Evolutionary conservation across 2,113 vertebrate species (phyloP).

Genomic region (Opisthocomus hoazin): DNA sequence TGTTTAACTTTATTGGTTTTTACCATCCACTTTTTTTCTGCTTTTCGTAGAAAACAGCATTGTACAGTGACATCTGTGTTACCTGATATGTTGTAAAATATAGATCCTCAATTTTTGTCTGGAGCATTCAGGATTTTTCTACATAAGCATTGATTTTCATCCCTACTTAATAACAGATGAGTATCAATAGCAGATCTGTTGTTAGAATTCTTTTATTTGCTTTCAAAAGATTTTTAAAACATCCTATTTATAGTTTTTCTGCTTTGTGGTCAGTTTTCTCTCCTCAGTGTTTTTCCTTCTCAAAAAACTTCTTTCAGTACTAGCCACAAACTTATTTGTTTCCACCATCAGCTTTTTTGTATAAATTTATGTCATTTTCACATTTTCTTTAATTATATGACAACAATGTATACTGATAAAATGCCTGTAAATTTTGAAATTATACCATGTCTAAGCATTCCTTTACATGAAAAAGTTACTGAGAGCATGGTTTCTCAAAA

Average conservation of each 20-base stretch:
- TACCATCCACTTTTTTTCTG: not conserved
- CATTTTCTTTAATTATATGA: not conserved
- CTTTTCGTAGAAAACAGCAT: not conserved
- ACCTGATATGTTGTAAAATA: not conserved
- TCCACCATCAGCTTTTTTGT: not conserved
- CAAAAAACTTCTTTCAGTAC: not conserved
- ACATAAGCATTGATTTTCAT: not conserved
- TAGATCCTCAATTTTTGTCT: not conserved
- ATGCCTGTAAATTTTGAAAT: not conserved
- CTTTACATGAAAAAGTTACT: not conserved
- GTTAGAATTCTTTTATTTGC: not conserved
- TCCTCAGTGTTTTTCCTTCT: not conserved
- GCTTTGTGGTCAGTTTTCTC: not conserved
- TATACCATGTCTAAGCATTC: not conserved
- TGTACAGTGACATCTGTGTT: not conserved
- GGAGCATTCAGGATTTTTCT: not conserved
- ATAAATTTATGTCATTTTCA: not conserved
- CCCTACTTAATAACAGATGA: not conserved
- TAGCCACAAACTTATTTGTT: not conserved
- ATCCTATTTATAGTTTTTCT: accelerated
- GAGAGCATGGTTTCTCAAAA: not conserved
- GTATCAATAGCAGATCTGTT: not conserved
- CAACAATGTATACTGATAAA: not conserved
- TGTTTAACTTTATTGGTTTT: not conserved
- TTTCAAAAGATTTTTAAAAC: not conserved